Percentiles rank a stretch among this genome's conserved stretches.
Conservation (phyloP, 2,113 vertebrate genomes). For the Lucifuga dentata region DNA sequence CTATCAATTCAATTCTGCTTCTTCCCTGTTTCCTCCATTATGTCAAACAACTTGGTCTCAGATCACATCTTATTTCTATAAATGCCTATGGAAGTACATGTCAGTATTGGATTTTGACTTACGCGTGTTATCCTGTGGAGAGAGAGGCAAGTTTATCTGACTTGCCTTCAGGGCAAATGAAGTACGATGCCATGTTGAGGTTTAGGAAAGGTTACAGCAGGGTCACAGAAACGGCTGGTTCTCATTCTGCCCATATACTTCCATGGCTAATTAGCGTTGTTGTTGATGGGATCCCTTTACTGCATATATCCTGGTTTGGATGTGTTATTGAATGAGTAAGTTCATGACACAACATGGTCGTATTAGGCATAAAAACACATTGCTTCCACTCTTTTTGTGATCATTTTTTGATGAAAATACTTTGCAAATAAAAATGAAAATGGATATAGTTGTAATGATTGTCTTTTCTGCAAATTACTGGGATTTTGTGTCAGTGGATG, state of each 20-base stretch:
- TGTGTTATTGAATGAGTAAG: conserved; percentile 35
- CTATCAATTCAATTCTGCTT: conserved; percentile 38
- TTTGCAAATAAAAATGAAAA: conserved; percentile 9
- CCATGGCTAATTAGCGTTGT: conserved; percentile 61
- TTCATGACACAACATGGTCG: conserved; percentile 34
- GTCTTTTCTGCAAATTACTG: conserved; percentile 29
- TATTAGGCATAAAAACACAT: conserved; percentile 21
- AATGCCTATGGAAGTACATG: conserved; percentile 41
- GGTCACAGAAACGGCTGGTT: conserved; percentile 64
- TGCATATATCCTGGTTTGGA: not conserved
- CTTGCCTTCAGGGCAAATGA: conserved; percentile 54
- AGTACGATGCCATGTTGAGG: conserved; percentile 62
- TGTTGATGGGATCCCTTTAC: conserved; percentile 68
- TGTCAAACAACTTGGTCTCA: conserved; percentile 64
- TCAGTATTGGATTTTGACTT: conserved; percentile 59
- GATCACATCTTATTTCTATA: conserved; percentile 47
- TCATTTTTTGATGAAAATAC: not conserved
- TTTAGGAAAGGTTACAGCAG: conserved; percentile 53
- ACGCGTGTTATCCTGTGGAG: conserved; percentile 41
- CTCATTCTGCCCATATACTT: conserved; percentile 57
- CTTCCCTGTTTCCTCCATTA: conserved; percentile 52
- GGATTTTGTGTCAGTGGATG: conserved; percentile 24
- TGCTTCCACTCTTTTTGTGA: not conserved
- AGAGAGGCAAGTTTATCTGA: conserved; percentile 54
- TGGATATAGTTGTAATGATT: conserved; percentile 1